phyloP scores from a whole-genome alignment of 2,797 vertebrate species.

The Propithecus deckenii region DNA sequence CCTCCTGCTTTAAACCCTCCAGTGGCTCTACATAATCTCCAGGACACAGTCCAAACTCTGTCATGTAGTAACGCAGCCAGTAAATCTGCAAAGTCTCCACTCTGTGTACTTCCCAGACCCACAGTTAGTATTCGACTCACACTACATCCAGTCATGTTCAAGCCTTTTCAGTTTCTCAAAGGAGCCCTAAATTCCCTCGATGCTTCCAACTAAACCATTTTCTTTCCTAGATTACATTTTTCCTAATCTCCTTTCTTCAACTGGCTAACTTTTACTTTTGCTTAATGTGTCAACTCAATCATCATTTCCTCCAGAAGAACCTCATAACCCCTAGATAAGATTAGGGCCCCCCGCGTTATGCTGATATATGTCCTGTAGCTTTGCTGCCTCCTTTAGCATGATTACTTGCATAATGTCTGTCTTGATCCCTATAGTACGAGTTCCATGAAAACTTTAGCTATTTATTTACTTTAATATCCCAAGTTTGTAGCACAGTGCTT shows the following conservation, averaged over 20 bases:
- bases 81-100: background rate
- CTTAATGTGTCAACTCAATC: background rate
- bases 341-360: background rate
- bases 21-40: background rate
- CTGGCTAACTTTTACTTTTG: background rate
- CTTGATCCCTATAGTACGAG: background rate
- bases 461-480: background rate
- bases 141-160: background rate
- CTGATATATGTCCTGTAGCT: background rate
- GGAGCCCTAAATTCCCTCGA: background rate
- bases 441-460: background rate
- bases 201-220: background rate
- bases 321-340: background rate
- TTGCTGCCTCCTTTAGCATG: background rate
- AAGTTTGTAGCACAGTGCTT: background rate
- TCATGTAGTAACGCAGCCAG: background rate
- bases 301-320: background rate
- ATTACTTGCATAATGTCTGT: background rate
- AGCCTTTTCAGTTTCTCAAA: background rate
- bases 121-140: background rate
- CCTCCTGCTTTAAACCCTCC: background rate
- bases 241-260: background rate
- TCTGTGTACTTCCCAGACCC: too few species aligned
- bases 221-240: background rate
- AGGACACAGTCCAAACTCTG: background rate